Evolutionary conservation across 2,888 invertebrate species (phyloP).

Genomic region (Stenoptilia bipunctidactyla): DNA sequence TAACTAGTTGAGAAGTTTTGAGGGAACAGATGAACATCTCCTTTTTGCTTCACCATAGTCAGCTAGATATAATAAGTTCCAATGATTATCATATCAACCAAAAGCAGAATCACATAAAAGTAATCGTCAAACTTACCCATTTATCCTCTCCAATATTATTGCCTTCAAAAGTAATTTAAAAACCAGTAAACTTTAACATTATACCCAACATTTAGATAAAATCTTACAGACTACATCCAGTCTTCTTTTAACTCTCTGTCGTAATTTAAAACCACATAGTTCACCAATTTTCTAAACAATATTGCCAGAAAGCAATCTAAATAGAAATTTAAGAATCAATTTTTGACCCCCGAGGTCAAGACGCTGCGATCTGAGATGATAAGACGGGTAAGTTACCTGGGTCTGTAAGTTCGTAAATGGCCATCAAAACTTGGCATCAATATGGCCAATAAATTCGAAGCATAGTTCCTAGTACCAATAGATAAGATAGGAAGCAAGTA

Average conservation of each 20-base stretch:
- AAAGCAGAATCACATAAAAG: too few relatives aligned
- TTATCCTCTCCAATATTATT: too few relatives aligned
- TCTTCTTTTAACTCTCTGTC: neutral
- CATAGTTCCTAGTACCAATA: conserved; percentile 50
- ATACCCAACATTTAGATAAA: too few relatives aligned
- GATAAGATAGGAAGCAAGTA: conserved; percentile 38
- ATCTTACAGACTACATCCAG: too few relatives aligned
- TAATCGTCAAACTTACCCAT: too few relatives aligned
- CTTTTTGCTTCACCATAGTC: too few relatives aligned
- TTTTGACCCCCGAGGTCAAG: conserved; percentile 51
- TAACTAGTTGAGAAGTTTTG: too few relatives aligned
- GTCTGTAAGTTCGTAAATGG: conserved; percentile 34
- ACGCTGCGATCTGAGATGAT: conserved; percentile 34
- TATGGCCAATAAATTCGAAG: conserved; percentile 63
- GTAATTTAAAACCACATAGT: conserved; percentile 17
- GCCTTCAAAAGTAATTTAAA: too few relatives aligned
- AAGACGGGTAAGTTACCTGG: conserved; percentile 33
- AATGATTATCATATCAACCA: too few relatives aligned
- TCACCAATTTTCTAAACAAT: conserved; percentile 24
- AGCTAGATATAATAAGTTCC: too few relatives aligned
- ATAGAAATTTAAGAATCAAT: conserved; percentile 62
- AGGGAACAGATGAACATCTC: too few relatives aligned
- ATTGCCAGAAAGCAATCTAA: conserved; percentile 13
- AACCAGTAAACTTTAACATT: too few relatives aligned
- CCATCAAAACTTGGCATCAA: conserved; percentile 44